These are phyloP conservation scores for Myotis davidii DNA, from an alignment of 2,113 vertebrate genomes.

Conservation along the genomic window DNA sequence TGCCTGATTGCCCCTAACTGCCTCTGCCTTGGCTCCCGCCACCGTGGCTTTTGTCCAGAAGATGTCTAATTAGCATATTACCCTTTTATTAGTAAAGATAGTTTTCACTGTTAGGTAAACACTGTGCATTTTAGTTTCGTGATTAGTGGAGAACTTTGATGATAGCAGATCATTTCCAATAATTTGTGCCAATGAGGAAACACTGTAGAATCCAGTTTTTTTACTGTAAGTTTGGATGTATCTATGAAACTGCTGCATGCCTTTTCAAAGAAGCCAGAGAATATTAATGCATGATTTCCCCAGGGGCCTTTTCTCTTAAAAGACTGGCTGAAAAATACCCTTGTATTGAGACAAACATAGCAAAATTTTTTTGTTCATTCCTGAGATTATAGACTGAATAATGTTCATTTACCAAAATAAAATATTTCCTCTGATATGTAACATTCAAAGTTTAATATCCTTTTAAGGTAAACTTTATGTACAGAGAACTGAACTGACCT, in stretches of 20 bases:
- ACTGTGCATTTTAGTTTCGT: background rate
- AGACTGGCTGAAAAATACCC: background rate
- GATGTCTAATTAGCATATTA: too few species aligned
- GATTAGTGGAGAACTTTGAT: background rate
- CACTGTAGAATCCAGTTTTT: background rate
- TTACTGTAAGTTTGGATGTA: background rate
- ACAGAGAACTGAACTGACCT: background rate
- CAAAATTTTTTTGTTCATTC: background rate
- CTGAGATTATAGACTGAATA: slow-evolving; percentile 2
- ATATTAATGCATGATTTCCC: background rate
- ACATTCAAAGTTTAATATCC: background rate
- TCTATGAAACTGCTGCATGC: background rate
- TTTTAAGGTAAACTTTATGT: background rate
- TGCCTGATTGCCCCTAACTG: too few species aligned
- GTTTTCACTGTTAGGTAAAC: background rate
- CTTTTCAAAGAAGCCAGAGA: background rate
- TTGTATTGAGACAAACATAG: slow-evolving; percentile 6
- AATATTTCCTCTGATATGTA: background rate
- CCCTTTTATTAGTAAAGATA: too few species aligned
- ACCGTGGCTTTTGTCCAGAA: too few species aligned
- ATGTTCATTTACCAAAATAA: slow-evolving; percentile 39
- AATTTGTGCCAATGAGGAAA: slow-evolving; percentile 1
- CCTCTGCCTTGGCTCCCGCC: too few species aligned
- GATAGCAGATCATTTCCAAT: background rate
- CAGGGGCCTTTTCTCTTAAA: background rate